These are phyloP conservation scores for Orthosia gothica DNA, from an alignment of 2,888 invertebrate genomes.

Conservation along the genomic window DNA sequence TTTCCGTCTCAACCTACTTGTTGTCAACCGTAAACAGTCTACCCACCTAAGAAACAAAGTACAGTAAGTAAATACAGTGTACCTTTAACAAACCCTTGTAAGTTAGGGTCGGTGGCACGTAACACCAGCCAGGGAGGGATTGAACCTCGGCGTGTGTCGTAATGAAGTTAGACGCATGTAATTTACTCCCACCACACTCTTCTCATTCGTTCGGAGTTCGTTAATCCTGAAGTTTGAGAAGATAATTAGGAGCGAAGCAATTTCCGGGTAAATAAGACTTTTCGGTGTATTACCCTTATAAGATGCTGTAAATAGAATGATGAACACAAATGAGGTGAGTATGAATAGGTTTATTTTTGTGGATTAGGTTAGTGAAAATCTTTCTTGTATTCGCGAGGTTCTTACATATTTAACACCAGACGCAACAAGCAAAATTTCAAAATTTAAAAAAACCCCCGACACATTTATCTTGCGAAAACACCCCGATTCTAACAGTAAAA, in stretches of 20 bases:
- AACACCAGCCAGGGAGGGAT: conserved; percentile 47
- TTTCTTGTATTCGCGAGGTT: background rate
- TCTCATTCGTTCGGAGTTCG: conserved; percentile 71
- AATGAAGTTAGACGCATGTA: conserved; percentile 78
- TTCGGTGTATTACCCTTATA: conserved; percentile 31
- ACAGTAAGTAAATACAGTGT: conserved; percentile 32
- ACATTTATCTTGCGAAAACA: too few relatives aligned
- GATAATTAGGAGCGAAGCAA: conserved; percentile 79
- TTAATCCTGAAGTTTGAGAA: conserved; percentile 78
- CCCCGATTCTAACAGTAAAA: too few relatives aligned
- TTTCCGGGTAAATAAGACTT: conserved; percentile 68
- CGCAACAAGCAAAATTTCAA: too few relatives aligned
- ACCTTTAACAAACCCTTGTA: conserved; percentile 52
- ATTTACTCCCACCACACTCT: conserved; percentile 68
- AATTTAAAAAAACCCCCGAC: too few relatives aligned
- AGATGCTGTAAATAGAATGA: conserved; percentile 28
- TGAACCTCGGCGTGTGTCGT: conserved; percentile 62
- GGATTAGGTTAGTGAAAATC: background rate
- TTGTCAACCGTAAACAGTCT: conserved; percentile 37
- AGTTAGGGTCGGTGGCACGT: conserved; percentile 51
- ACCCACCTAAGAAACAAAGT: conserved; percentile 21
- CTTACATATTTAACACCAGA: too few relatives aligned
- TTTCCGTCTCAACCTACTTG: background rate
- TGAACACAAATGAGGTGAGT: conserved; percentile 33
- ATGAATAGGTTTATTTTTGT: background rate